These are phyloP conservation scores for Hypsopygia costalis DNA, from an alignment of 2,888 invertebrate species.

Conservation along the genomic window DNA sequence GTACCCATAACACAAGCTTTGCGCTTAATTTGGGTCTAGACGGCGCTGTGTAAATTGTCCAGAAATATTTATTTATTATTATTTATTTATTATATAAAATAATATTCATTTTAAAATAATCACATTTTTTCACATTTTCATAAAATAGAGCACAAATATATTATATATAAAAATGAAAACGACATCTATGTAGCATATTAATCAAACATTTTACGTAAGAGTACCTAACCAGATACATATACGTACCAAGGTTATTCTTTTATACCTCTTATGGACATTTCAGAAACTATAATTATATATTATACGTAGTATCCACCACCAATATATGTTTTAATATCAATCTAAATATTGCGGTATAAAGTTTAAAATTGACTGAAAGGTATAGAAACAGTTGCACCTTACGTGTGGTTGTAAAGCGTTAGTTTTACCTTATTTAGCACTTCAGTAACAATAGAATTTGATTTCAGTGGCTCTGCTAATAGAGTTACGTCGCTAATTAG, in stretches of 20 bases:
- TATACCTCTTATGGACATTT: not conserved
- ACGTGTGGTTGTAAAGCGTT: no score
- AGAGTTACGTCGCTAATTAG: slow-evolving; percentile 13
- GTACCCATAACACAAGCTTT: no score
- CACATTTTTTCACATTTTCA: no score
- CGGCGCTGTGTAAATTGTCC: no score
- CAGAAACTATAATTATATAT: no score
- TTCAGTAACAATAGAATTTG: slow-evolving; percentile 18
- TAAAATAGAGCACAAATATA: no score
- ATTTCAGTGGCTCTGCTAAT: slow-evolving; percentile 12
- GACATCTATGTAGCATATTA: no score
- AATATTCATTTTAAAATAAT: no score
- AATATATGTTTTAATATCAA: not conserved
- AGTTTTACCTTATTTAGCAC: slow-evolving; percentile 26
- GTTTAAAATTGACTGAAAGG: slow-evolving; percentile 2
- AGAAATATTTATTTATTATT: no score
- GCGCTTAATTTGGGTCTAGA: no score
- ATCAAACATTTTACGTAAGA: not conserved
- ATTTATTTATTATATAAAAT: no score
- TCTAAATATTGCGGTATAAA: not conserved
- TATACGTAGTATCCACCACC: no score
- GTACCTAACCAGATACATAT: slow-evolving; percentile 7
- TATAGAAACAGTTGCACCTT: not conserved
- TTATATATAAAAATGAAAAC: not conserved
- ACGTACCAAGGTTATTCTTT: slow-evolving; percentile 3